phyloP scores from a whole-genome alignment of 2,113 vertebrate genomes.

The Toxotes chatareus region DNA sequence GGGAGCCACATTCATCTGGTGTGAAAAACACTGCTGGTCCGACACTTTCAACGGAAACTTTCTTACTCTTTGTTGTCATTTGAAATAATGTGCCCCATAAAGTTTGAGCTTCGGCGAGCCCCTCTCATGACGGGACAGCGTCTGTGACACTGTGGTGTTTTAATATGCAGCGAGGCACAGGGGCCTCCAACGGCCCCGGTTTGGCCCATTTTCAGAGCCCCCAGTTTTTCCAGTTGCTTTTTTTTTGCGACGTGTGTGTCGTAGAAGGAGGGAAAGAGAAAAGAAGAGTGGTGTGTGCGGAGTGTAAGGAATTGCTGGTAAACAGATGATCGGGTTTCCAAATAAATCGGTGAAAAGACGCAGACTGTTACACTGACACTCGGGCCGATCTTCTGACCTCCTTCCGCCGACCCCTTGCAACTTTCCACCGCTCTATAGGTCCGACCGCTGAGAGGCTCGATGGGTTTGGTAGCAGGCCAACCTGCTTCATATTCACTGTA shows the following conservation, averaged over 20 bases:
- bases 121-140: slow-evolving; percentile 35
- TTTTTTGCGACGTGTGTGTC: slow-evolving; percentile 40
- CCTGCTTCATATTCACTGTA: slow-evolving; percentile 67
- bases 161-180: slow-evolving; percentile 18
- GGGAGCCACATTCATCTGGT: slow-evolving; percentile 61
- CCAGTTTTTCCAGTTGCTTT: slow-evolving; percentile 40
- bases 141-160: slow-evolving; percentile 46
- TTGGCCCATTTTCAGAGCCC: slow-evolving; percentile 53
- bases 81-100: slow-evolving; percentile 60
- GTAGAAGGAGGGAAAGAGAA: slow-evolving; percentile 6
- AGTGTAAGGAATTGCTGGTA: slow-evolving; percentile 67
- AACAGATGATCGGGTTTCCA: slow-evolving; percentile 47
- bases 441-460: slow-evolving; percentile 39
- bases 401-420: neutral
- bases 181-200: slow-evolving; percentile 28
- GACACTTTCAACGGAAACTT: slow-evolving; percentile 59
- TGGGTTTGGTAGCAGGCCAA: slow-evolving; percentile 50
- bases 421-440: slow-evolving; percentile 23
- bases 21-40: slow-evolving; percentile 58
- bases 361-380: neutral
- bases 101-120: slow-evolving; percentile 47
- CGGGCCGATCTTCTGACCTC: slow-evolving; percentile 29
- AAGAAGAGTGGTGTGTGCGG: slow-evolving; percentile 27
- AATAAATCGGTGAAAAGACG: slow-evolving; percentile 20
- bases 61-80: slow-evolving; percentile 55